These are phyloP conservation scores for Cossypha caffra DNA, from an alignment of 2,797 vertebrate genomes.

Conservation along the genomic window DNA sequence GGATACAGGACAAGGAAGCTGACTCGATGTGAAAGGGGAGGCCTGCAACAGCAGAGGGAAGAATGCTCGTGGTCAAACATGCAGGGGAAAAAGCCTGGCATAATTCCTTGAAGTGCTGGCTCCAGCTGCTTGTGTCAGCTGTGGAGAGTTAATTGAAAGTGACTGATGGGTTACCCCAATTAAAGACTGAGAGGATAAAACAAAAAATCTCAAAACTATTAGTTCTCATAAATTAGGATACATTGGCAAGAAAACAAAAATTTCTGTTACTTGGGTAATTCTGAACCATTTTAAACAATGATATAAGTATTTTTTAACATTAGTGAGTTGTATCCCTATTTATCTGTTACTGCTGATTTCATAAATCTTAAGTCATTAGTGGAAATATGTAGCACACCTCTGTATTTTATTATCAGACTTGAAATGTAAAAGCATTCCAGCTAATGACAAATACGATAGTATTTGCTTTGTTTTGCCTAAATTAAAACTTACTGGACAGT, in stretches of 20 bases:
- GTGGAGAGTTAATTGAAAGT: not conserved
- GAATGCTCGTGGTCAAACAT: not conserved
- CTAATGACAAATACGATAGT: not conserved
- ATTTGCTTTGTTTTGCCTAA: not conserved
- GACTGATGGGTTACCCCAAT: not conserved
- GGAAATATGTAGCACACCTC: accelerated
- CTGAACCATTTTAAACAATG: not conserved
- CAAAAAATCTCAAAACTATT: not conserved
- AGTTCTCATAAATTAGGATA: not conserved
- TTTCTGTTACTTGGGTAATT: not conserved
- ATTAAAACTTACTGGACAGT: not conserved
- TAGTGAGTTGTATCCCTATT: not conserved
- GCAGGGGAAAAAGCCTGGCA: not conserved
- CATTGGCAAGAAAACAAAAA: not conserved
- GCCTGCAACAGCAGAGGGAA: not conserved
- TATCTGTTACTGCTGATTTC: not conserved
- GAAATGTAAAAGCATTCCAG: not conserved
- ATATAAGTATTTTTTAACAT: not conserved
- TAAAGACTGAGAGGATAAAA: not conserved
- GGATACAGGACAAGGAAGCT: not conserved
- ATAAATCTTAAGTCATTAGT: not conserved
- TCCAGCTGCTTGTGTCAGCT: not conserved
- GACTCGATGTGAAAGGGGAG: accelerated
- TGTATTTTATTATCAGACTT: not conserved
- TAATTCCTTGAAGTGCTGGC: accelerated